Percentiles rank a stretch among this genome's conserved stretches.
These are phyloP conservation scores for Morone saxatilis DNA, from an alignment of 2,113 vertebrate species.

Conservation along the genomic window DNA sequence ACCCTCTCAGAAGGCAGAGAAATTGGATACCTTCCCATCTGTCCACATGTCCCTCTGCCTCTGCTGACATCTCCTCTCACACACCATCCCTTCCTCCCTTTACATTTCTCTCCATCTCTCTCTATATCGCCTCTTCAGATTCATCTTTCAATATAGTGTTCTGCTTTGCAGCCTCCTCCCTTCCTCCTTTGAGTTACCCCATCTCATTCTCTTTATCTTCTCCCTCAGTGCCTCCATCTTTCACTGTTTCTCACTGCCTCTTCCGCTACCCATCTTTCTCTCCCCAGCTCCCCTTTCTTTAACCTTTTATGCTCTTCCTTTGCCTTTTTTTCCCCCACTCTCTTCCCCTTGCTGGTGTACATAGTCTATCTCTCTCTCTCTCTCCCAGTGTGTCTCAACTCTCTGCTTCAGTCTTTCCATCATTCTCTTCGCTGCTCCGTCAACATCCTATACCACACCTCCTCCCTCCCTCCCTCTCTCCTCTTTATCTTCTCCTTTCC, in stretches of 20 bases:
- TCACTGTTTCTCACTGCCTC: slow-evolving; percentile 50
- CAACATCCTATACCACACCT: slow-evolving; percentile 51
- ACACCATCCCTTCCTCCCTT: background rate
- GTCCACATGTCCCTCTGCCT: background rate
- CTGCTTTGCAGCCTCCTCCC: slow-evolving; percentile 45
- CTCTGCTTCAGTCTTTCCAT: slow-evolving; percentile 61
- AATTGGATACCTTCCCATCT: background rate
- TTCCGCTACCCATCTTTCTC: slow-evolving; percentile 51
- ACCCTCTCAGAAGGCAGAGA: background rate
- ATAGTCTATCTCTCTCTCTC: slow-evolving; percentile 15
- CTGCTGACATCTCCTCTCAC: slow-evolving; percentile 27
- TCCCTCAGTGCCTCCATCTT: slow-evolving; percentile 56
- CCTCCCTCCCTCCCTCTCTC: slow-evolving; percentile 38
- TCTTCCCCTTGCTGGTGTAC: slow-evolving; percentile 48
- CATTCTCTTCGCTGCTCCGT: slow-evolving; percentile 15
- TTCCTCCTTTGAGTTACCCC: slow-evolving; percentile 52
- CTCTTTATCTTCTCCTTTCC: slow-evolving; percentile 29
- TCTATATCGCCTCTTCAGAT: slow-evolving; percentile 45
- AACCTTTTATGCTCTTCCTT: slow-evolving; percentile 66
- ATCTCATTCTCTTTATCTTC: slow-evolving; percentile 62
- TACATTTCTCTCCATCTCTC: slow-evolving; percentile 3
- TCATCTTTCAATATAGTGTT: slow-evolving; percentile 52
- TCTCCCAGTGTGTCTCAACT: slow-evolving; percentile 31
- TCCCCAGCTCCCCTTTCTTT: slow-evolving; percentile 56
- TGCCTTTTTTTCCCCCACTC: slow-evolving; percentile 17